Evolutionary conservation across 2,113 vertebrate genomes (phyloP), one percentile per base, ranked within the genome.

Genomic region (Pipra filicauda): DNA sequence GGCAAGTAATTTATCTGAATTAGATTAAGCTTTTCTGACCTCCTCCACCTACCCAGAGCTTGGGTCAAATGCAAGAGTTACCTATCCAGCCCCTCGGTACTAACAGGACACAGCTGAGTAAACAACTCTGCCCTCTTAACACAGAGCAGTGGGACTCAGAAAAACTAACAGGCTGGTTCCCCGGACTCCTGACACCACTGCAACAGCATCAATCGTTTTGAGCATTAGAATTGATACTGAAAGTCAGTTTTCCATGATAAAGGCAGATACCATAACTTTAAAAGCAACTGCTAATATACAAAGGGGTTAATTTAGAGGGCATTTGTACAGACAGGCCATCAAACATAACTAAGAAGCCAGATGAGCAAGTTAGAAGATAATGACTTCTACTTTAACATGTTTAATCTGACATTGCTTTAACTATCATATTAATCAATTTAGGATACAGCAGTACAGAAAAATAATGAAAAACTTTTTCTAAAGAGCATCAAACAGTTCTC

Each of bases 1-100:
- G 8, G 28, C 52, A 89, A 81, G 49, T 41, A 69, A 86, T 92
- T 96, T 86, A 91, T 86, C 75, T 94, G 84, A 81, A 91, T 86
- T 90, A 92, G 57, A 87, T 87, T 69, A 87, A 75, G 69, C 20
- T 88, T 85, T 90, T 74, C 88, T 91, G 82, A 92, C 59, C 79
- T 90, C 33, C 54, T 90, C 12, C n/a, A 80, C 39, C 52, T 79
- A 76, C 9, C 43, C 55, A 88, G 43, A 48, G 27, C 37, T 39
- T 52, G 28, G 59, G 72, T 88, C 94, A 94, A 94, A 93, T 72
- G 59, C 75, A 59, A 88, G 55, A 35, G 79, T 74, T 94, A 91
- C 88, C 85, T 52, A 71, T 17, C 52, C 72, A 84, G 51, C 4
- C 76, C 52, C 66, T 24, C 0, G 0, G 3, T 30, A 54, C 75